A percentile compares a stretch with the other conserved stretches of the same genome.
These are phyloP conservation scores for Drosophila mimica DNA, from an alignment of 2,888 invertebrate genomes.

Conservation along the genomic window DNA sequence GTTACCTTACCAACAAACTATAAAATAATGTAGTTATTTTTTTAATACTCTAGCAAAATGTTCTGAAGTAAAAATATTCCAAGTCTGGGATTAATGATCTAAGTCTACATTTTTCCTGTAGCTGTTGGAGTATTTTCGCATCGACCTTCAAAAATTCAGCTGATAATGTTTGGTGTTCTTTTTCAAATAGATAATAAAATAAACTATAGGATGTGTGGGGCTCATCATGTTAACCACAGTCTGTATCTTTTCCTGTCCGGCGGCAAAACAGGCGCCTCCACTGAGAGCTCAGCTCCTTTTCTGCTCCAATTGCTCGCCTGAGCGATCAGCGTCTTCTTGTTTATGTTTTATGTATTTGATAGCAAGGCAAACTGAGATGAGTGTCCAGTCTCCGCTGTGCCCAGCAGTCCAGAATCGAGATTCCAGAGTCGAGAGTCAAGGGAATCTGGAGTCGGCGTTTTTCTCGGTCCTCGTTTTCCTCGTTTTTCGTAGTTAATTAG, in stretches of 20 bases:
- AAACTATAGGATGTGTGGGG: conserved; percentile 58
- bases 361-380: conserved; percentile 19
- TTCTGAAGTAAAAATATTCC: neutral
- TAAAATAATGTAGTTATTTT: neutral
- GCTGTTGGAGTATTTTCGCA: neutral
- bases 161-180: neutral
- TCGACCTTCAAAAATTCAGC: neutral
- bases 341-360: conserved; percentile 22
- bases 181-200: conserved; percentile 34
- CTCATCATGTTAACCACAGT: conserved; percentile 62
- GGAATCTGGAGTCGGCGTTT: neutral
- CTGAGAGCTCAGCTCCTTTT: conserved; percentile 1
- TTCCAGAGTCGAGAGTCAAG: neutral
- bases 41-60: neutral
- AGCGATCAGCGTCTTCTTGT: neutral
- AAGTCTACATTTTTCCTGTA: neutral
- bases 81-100: neutral
- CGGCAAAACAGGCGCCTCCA: conserved; percentile 16
- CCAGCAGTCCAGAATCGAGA: conserved; percentile 3
- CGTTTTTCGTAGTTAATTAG: conserved; percentile 60
- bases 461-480: conserved; percentile 7
- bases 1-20: conserved; percentile 14
- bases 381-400: conserved; percentile 17
- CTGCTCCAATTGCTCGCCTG: neutral
- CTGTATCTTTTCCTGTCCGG: conserved; percentile 24